phyloP scores from a whole-genome alignment of 1,140 invertebrate genomes.

The Palaemon carinicauda region DNA sequence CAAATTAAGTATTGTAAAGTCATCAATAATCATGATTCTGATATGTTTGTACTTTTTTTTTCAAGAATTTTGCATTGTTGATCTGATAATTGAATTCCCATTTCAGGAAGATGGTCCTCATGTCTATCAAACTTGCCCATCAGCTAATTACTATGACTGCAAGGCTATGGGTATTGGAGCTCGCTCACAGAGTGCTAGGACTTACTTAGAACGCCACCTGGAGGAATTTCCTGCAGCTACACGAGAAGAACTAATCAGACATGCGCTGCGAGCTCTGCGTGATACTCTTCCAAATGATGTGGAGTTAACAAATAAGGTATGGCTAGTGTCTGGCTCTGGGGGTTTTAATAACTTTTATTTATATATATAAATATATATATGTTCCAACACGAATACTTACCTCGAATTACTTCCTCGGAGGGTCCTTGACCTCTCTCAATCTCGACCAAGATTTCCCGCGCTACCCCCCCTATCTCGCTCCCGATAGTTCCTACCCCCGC shows the following conservation, averaged over 20 bases:
- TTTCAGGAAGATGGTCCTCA: constrained; percentile 88
- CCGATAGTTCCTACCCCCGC: too few relatives aligned
- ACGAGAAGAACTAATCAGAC: constrained; percentile 89
- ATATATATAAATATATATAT: too few relatives aligned
- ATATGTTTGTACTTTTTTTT: too few relatives aligned
- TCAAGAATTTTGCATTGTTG: background rate
- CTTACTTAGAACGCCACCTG: constrained; percentile 94
- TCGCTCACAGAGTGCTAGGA: constrained; percentile 96
- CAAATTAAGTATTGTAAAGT: too few relatives aligned
- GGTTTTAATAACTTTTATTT: too few relatives aligned
- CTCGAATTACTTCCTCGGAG: too few relatives aligned
- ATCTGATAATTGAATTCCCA: constrained; percentile 50
- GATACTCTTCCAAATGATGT: constrained; percentile 96
- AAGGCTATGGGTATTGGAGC: constrained; percentile 99
- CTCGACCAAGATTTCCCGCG: too few relatives aligned
- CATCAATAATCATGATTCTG: too few relatives aligned
- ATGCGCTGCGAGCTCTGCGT: constrained; percentile 89
- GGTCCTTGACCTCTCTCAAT: too few relatives aligned
- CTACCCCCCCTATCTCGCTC: too few relatives aligned
- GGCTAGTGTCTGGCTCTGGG: too few relatives aligned
- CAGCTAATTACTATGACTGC: constrained; percentile 96
- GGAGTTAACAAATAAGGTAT: constrained; percentile 90
- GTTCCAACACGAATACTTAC: too few relatives aligned
- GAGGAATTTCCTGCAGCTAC: constrained; percentile 76
- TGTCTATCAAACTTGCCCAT: constrained; percentile 97